Evolutionary conservation across 2,113 vertebrate species (phyloP).

Genomic region (Acrocephalus arundinaceus): DNA sequence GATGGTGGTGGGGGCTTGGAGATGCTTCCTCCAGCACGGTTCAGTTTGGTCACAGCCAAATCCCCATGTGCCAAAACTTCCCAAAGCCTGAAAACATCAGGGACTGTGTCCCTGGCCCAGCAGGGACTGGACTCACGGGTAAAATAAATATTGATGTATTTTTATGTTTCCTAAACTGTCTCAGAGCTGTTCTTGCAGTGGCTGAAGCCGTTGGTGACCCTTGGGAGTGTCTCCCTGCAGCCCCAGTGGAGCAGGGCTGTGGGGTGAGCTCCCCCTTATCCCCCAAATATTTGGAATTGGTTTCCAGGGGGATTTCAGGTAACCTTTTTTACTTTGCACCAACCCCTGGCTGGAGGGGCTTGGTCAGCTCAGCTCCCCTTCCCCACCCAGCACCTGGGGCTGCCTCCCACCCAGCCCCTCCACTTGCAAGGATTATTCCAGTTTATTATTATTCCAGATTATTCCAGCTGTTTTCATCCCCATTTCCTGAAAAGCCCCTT

Average conservation of each 20-base stretch:
- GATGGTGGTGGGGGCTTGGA: neutral
- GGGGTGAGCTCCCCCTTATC: fast-evolving
- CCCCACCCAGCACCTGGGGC: fast-evolving
- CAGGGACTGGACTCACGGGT: neutral
- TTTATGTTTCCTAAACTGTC: neutral
- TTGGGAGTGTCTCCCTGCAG: neutral
- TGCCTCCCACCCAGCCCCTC: neutral
- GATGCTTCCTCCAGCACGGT: neutral
- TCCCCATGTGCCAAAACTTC: neutral
- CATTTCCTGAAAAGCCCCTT: neutral
- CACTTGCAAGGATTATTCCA: fast-evolving
- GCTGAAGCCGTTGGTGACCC: fast-evolving
- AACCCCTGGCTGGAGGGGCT: neutral
- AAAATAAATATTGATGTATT: neutral
- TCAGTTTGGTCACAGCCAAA: neutral
- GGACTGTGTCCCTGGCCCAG: neutral
- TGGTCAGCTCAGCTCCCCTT: neutral
- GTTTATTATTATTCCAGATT: fast-evolving
- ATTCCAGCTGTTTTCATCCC: neutral
- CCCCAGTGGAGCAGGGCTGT: neutral
- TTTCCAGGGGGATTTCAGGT: neutral
- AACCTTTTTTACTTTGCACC: neutral
- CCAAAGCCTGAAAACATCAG: neutral
- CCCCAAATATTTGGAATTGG: fast-evolving
- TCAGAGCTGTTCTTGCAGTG: neutral